Evolutionary conservation across 2,797 vertebrate genomes (phyloP), one percentile per base, ranked within the genome.

Genomic region (Furcifer pardalis): DNA sequence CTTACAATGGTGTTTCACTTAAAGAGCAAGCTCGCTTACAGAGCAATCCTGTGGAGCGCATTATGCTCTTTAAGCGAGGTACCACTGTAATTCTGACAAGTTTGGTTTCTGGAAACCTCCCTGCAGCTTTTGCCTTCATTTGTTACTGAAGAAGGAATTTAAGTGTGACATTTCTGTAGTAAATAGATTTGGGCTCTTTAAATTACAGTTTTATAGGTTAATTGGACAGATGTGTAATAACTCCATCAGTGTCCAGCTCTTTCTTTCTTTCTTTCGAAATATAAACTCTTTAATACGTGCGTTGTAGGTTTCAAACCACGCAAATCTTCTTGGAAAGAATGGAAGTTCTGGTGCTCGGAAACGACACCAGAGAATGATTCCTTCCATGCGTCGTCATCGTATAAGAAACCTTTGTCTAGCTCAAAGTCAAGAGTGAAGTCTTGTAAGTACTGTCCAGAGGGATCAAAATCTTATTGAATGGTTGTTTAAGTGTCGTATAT

Each of bases 311-410:
- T 94, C 88, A 95, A 91, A 1, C 93, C 90, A 76, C 82, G 56
- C 63, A 91, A 85, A 82, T 86, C 37, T 65, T 42, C 90, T 42
- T 95, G 93, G 94, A 89, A 66, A 71, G 94, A 91, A 79, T 95
- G 94, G 93, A 92, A 93, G 86, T 80, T 95, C 23, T 27, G 84
- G 72, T 86, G 80, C 56, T 89, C 91, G 69, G 78, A 81, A 46
- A 79, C 86, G 49, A 65, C n/a, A 27, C 7, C 5, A 27, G 81
- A 15, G 68, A 88, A 87, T 87, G 32, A 73, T 46, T 66, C 82
- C 82, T 17, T 83, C 81, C 76, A 35, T 81, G 35, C 44, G n/a
- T 5, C 40, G 63, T 2, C 25, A 72, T 1, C 19, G 5, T 1
- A 62, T 87, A 37, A 23, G 60, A 62, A 32, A 42, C 81, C 44